phyloP scores from a whole-genome alignment of 2,888 invertebrate genomes.

The Teleogryllus oceanicus region DNA sequence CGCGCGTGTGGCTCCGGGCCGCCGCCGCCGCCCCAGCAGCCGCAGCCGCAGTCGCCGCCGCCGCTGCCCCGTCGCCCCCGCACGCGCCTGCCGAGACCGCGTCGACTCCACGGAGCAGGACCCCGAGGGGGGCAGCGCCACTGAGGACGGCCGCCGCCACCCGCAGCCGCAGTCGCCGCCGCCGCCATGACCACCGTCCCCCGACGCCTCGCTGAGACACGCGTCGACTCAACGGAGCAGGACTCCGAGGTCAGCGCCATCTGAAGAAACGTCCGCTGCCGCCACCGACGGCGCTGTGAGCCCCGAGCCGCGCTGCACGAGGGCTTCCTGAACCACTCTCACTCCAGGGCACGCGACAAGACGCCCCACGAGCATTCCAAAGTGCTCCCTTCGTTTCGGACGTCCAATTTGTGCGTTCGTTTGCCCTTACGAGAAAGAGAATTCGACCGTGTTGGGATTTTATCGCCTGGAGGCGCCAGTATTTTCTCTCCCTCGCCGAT shows the following conservation, averaged over 20 bases:
- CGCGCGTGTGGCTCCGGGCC: neutral
- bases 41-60: neutral
- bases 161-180: neutral
- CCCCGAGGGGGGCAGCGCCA: slow-evolving; percentile 38
- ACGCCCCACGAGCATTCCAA: too few species aligned
- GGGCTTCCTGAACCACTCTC: neutral
- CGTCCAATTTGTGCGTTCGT: too few species aligned
- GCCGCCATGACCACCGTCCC: neutral
- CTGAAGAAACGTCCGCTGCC: slow-evolving; percentile 24
- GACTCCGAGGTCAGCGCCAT: slow-evolving; percentile 39
- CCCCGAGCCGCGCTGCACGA: neutral
- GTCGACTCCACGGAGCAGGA: slow-evolving; percentile 50
- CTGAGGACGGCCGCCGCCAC: slow-evolving; percentile 29
- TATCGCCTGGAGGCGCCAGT: too few species aligned
- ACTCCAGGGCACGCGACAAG: neutral
- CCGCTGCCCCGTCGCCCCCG: slow-evolving; percentile 12
- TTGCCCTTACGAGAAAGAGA: too few species aligned
- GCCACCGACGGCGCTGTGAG: too few species aligned
- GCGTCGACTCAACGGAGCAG: slow-evolving; percentile 52
- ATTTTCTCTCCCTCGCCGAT: too few species aligned
- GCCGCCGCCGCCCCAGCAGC: slow-evolving; percentile 25
- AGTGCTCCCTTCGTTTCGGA: too few species aligned
- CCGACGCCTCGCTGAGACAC: slow-evolving; percentile 45
- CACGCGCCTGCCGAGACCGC: slow-evolving; percentile 48
- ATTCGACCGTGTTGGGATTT: too few species aligned